Conservation (phyloP, 2,888 invertebrate genomes). For the Xanthia icteritia region DNA sequence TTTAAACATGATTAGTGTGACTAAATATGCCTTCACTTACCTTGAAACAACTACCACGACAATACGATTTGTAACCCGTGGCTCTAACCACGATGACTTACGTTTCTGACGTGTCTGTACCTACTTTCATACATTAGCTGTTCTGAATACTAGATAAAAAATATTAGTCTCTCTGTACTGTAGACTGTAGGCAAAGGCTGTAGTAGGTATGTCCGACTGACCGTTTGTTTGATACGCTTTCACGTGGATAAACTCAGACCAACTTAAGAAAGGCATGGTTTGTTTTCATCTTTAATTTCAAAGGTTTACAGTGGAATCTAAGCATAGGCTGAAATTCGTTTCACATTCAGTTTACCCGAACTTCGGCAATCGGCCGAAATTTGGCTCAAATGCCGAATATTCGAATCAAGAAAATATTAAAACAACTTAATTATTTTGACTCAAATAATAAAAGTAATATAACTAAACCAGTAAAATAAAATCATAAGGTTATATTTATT, state of each 20-base stretch:
- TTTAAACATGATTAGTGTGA: slow-evolving; percentile 6
- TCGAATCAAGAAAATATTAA: too few species aligned
- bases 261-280: not conserved
- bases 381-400: too few species aligned
- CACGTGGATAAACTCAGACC: slow-evolving; percentile 9
- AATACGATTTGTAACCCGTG: slow-evolving; percentile 70
- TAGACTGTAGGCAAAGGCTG: too few species aligned
- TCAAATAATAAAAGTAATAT: too few species aligned
- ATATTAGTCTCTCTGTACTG: not conserved
- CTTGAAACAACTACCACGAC: slow-evolving; percentile 71
- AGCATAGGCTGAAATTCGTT: too few species aligned
- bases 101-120: too few species aligned
- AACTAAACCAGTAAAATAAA: too few species aligned
- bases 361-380: too few species aligned
- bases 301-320: too few species aligned
- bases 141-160: slow-evolving; percentile 25
- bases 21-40: slow-evolving; percentile 56
- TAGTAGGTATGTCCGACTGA: slow-evolving; percentile 2
- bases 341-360: too few species aligned
- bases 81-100: slow-evolving; percentile 18
- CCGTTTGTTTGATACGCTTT: slow-evolving; percentile 24
- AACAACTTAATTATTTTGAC: too few species aligned
- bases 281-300: not conserved
- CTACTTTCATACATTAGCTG: not conserved
- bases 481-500: too few species aligned